These are phyloP conservation scores for Petrophora chlorosata DNA, from an alignment of 2,888 invertebrate genomes.

Conservation along the genomic window DNA sequence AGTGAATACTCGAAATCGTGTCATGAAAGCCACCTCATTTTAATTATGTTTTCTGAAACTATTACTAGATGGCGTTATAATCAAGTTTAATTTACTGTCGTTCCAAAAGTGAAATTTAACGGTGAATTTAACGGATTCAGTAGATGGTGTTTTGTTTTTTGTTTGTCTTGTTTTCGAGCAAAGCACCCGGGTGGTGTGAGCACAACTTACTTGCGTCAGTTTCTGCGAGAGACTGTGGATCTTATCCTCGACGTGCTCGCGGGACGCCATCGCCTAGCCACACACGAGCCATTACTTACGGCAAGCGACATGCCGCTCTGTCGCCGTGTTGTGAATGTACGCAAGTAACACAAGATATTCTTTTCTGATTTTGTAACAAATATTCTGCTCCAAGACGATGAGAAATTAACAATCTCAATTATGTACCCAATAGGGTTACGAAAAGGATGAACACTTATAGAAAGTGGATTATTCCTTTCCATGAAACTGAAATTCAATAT, in stretches of 20 bases:
- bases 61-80: slow-evolving; percentile 12
- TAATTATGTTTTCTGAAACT: neutral
- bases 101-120: too few species aligned
- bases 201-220: slow-evolving; percentile 88
- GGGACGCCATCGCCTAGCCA: slow-evolving; percentile 88
- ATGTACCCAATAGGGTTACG: too few species aligned
- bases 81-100: too few species aligned
- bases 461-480: too few species aligned
- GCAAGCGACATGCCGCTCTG: slow-evolving; percentile 64
- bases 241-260: slow-evolving; percentile 89
- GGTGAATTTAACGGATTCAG: too few species aligned
- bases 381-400: too few species aligned
- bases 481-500: too few species aligned
- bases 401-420: too few species aligned
- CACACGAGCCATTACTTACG: slow-evolving; percentile 78
- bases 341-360: too few species aligned
- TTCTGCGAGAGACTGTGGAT: slow-evolving; percentile 89
- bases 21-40: neutral
- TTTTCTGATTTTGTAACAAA: too few species aligned
- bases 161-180: slow-evolving; percentile 45
- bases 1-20: neutral
- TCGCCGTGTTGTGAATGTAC: slow-evolving; percentile 62
- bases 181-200: slow-evolving; percentile 46
- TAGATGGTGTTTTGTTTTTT: neutral
- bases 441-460: too few species aligned